phyloP scores from a whole-genome alignment of 2,888 invertebrate genomes.

The Alsophila aescularia region DNA sequence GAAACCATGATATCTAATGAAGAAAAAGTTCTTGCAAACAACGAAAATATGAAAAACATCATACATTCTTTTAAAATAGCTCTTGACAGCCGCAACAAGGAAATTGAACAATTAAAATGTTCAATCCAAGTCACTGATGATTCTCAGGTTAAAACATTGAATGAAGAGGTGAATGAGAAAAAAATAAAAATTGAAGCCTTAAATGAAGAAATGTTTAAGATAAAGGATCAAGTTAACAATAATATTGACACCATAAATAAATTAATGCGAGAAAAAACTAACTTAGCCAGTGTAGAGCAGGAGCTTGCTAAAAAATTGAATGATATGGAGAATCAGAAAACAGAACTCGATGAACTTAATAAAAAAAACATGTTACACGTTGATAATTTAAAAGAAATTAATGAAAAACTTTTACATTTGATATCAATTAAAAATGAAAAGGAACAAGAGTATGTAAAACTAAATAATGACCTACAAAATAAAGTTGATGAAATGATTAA shows the following conservation, averaged over 20 bases:
- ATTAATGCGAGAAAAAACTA: slow-evolving; percentile 47
- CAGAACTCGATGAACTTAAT: slow-evolving; percentile 41
- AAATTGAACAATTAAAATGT: slow-evolving; percentile 58
- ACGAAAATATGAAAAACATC: slow-evolving; percentile 72
- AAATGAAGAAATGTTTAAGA: slow-evolving; percentile 43
- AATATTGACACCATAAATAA: slow-evolving; percentile 50
- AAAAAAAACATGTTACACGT: slow-evolving; percentile 39
- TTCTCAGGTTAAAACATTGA: slow-evolving; percentile 31
- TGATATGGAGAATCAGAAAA: slow-evolving; percentile 40
- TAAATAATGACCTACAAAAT: slow-evolving; percentile 41
- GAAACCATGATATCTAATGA: slow-evolving; percentile 67
- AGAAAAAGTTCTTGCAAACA: slow-evolving; percentile 66
- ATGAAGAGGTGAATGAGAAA: slow-evolving; percentile 47
- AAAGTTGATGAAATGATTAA: slow-evolving; percentile 42
- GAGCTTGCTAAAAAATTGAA: slow-evolving; percentile 48
- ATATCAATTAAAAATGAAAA: slow-evolving; percentile 36
- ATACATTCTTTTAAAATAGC: slow-evolving; percentile 62
- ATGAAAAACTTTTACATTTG: slow-evolving; percentile 38
- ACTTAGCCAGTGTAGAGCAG: slow-evolving; percentile 41
- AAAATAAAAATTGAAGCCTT: slow-evolving; percentile 48
- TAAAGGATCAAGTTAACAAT: slow-evolving; percentile 46
- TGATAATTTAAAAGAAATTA: slow-evolving; percentile 45
- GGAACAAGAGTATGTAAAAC: slow-evolving; percentile 37
- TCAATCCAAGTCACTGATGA: slow-evolving; percentile 34
- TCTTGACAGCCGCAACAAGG: slow-evolving; percentile 57